Evolutionary conservation across 2,113 vertebrate species (phyloP).

Genomic region (Pachycephala philippinensis): DNA sequence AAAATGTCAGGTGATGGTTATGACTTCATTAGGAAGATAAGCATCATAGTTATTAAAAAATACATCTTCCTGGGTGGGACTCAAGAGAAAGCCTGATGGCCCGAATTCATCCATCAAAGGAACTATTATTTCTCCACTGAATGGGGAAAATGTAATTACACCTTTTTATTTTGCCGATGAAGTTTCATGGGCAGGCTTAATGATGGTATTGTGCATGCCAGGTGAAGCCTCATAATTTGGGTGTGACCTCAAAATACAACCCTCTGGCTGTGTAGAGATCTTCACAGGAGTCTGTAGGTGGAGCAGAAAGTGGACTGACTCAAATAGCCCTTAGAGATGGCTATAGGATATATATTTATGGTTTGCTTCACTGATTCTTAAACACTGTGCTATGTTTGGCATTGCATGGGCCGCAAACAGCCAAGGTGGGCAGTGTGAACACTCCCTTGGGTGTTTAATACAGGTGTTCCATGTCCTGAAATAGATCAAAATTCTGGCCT

Average conservation of each 20-base stretch:
- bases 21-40: slow-evolving; percentile 26
- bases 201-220: slow-evolving; percentile 42
- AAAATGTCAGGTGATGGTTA: background rate
- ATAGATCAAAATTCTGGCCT: background rate
- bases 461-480: background rate
- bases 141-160: slow-evolving; percentile 46
- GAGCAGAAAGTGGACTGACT: slow-evolving; percentile 52
- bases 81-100: background rate
- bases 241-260: slow-evolving; percentile 61
- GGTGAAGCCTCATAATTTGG: slow-evolving; percentile 53
- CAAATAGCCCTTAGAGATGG: slow-evolving; percentile 33
- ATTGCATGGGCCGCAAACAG: background rate
- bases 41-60: slow-evolving; percentile 17
- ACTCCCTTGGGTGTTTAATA: background rate
- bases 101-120: slow-evolving; percentile 46
- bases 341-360: slow-evolving; percentile 60
- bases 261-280: slow-evolving; percentile 58
- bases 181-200: slow-evolving; percentile 54
- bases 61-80: slow-evolving; percentile 24
- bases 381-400: background rate
- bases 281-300: slow-evolving; percentile 44
- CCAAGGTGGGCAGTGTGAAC: background rate
- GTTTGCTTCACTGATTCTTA: background rate
- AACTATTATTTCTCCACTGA: slow-evolving; percentile 52
- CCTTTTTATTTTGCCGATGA: slow-evolving; percentile 45